Percentiles rank a stretch among this genome's conserved stretches.
These are phyloP conservation scores for Apeltes quadracus DNA, from an alignment of 2,113 vertebrate genomes.

Conservation along the genomic window DNA sequence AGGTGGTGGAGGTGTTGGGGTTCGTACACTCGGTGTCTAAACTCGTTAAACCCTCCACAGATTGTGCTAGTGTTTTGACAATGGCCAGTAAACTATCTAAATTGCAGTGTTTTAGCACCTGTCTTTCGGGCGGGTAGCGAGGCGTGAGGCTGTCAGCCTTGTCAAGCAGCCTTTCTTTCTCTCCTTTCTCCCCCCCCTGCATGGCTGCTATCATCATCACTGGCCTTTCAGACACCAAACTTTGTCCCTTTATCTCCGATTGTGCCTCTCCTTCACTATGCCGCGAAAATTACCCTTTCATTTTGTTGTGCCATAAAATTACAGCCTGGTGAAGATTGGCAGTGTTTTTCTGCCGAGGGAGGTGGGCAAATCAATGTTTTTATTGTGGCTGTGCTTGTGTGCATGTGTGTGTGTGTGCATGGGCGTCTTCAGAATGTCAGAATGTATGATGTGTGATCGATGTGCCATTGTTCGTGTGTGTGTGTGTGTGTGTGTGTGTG, in stretches of 20 bases:
- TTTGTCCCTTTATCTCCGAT: constrained; percentile 88
- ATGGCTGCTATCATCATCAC: constrained; percentile 87
- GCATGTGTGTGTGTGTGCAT: constrained; percentile 5
- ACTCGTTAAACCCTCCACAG: constrained; percentile 79
- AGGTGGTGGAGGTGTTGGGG: constrained; percentile 25
- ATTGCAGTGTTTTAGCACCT: constrained; percentile 80
- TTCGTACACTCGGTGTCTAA: constrained; percentile 74
- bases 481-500: constrained; percentile 45
- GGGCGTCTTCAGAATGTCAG: constrained; percentile 60
- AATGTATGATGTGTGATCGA: constrained; percentile 69
- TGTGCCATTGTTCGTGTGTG: constrained; percentile 59
- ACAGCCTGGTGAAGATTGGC: constrained; percentile 97
- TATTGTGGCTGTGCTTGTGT: constrained; percentile 65
- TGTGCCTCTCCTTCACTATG: constrained; percentile 93
- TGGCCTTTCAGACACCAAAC: constrained; percentile 88
- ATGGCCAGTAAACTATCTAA: constrained; percentile 83
- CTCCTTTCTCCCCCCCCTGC: constrained; percentile 56
- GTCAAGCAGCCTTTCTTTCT: constrained; percentile 81
- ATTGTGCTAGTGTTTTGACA: constrained; percentile 80
- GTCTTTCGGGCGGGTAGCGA: constrained; percentile 70
- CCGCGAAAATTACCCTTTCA: constrained; percentile 98
- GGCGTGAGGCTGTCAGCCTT: constrained; percentile 74
- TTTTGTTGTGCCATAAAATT: constrained; percentile 99
- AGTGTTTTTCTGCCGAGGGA: constrained; percentile 86
- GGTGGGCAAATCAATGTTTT: constrained; percentile 97